Base-by-base conservation (phyloP, 2,888 invertebrate genomes). In the Nephrotoma guestfalica region DNA sequence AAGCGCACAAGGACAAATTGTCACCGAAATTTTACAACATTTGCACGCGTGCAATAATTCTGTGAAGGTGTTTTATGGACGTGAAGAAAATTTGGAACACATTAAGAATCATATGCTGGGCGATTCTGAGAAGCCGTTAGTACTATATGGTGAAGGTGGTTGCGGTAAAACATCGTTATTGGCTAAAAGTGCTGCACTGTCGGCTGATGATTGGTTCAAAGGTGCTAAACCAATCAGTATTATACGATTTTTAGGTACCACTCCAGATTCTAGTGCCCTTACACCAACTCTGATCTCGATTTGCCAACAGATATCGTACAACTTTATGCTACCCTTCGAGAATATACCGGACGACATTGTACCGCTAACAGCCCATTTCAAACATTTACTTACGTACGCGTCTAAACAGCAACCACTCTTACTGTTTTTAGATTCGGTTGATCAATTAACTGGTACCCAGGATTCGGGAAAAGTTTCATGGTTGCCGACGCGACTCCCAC, bases 121-220 rank as follows among this genome's bases (percentile, higher is more conserved):
- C 85, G 94, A 95, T 87, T 96, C 96, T 15, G 96, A 97, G 89
- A 96, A 97, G 90, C 98, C 98, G 0, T 92, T 98, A 87, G 96
- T 98, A 30, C 92, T 99, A 87, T 97, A 97, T 90, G 99, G 99
- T 47, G 97, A 97, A 93, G 94, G 98, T 90, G 99, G 99, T 83
- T 99, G 99, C 90, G 99, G 99, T 0, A 99, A 99, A 92, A 99
- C 99, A 0, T 99, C 99, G 18, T 93, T 99, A 0, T 92, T 99
- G 87, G 96, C 99, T 0, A 98, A 98, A 92, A 96, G 97, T 87
- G 97, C 98, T 0, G 96, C 96, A 41, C 93, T 96, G 91, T 96
- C 95, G 0, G 93, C 95, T 7, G 93, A 93, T 51, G 94, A 93
- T 86, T 97, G 96, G 96, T 95, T 96, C 88, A 92, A 93, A 30